A percentile compares a stretch with the other conserved stretches of the same genome.
These are phyloP conservation scores for Danionella cerebrum DNA, from an alignment of 2,113 vertebrate genomes.

Conservation along the genomic window DNA sequence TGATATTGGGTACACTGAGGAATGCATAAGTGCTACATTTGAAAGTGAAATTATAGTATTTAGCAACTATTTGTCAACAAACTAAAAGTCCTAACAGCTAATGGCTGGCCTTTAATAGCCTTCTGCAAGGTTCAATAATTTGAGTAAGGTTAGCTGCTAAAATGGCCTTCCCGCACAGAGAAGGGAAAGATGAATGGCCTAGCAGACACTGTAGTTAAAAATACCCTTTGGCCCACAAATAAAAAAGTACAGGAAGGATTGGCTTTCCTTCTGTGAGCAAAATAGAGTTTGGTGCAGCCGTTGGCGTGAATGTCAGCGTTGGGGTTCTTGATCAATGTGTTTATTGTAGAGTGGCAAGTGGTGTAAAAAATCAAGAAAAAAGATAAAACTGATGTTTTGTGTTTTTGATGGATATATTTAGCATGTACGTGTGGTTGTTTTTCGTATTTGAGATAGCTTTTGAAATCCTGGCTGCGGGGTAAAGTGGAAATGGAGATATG, in stretches of 20 bases:
- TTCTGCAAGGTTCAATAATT: conserved; percentile 2
- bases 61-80: neutral
- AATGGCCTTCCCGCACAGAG: neutral
- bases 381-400: too few relatives aligned
- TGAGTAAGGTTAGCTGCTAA: neutral
- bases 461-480: neutral
- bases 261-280: neutral
- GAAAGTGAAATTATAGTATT: neutral
- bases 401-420: neutral
- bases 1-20: too few relatives aligned
- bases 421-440: neutral
- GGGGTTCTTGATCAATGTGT: neutral
- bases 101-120: conserved; percentile 23
- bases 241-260: neutral
- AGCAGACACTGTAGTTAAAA: conserved; percentile 30
- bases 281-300: neutral
- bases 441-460: neutral
- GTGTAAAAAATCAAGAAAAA: too few relatives aligned
- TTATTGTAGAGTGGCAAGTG: neutral
- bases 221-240: neutral
- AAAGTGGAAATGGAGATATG: neutral
- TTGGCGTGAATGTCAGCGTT: neutral
- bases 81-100: neutral
- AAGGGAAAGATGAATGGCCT: conserved; percentile 8
- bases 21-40: too few relatives aligned